A percentile compares a stretch with the other conserved stretches of the same genome.
phyloP scores from a whole-genome alignment of 2,113 vertebrate species.

The Oncorhynchus keta region DNA sequence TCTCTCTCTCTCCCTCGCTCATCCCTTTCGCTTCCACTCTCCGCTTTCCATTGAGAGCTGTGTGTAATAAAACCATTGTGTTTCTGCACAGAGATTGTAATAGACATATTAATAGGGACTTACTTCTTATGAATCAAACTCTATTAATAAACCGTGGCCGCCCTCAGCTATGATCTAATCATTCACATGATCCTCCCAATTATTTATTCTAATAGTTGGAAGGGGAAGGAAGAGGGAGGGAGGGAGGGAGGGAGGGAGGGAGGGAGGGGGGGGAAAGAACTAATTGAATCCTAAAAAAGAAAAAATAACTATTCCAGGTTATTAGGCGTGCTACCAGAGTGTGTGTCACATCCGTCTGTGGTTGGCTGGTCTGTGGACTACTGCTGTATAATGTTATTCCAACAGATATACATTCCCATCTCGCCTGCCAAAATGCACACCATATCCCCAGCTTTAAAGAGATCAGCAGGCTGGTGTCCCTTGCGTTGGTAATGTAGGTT shows the following conservation, averaged over 20 bases:
- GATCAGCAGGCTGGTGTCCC: too few relatives aligned
- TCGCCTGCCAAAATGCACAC: too few relatives aligned
- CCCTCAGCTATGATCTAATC: constrained; percentile 36
- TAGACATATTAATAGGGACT: constrained; percentile 15
- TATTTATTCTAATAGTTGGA: constrained; percentile 29
- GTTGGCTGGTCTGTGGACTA: background rate
- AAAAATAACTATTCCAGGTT: background rate
- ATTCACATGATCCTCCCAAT: constrained; percentile 49
- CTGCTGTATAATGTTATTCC: too few relatives aligned
- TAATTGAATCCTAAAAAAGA: too few relatives aligned
- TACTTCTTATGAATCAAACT: constrained; percentile 50
- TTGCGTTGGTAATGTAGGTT: too few relatives aligned
- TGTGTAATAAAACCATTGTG: constrained; percentile 25
- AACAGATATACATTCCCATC: too few relatives aligned
- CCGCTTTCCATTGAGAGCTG: background rate
- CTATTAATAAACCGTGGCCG: constrained; percentile 38
- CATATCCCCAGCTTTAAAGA: too few relatives aligned
- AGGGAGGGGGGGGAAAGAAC: too few relatives aligned
- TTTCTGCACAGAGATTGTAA: constrained; percentile 22
- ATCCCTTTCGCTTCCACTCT: too few relatives aligned
- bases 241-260: too few relatives aligned
- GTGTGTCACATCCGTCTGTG: background rate
- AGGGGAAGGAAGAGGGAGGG: background rate
- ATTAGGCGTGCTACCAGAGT: background rate
- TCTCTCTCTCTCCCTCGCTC: too few relatives aligned